Evolutionary conservation across 2,888 invertebrate species (phyloP).

Genomic region (Plagodis pulveraria): DNA sequence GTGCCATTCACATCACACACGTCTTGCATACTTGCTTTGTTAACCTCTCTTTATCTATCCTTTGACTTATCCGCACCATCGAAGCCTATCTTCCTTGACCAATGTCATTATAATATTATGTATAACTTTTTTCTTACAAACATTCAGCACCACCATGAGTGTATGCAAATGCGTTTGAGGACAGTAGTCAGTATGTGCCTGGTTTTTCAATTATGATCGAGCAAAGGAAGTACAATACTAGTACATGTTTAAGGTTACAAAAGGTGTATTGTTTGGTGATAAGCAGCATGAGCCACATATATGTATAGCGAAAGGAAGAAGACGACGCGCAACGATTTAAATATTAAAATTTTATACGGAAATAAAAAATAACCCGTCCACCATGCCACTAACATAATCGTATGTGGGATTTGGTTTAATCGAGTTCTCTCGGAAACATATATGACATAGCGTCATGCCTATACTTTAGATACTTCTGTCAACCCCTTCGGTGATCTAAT

Average conservation of each 20-base stretch:
- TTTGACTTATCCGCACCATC: not conserved
- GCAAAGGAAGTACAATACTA: constrained; percentile 11
- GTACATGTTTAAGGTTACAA: constrained; percentile 11
- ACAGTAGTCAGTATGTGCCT: constrained; percentile 17
- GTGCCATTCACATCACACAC: too few relatives aligned
- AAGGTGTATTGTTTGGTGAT: constrained; percentile 1
- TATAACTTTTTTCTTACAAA: constrained; percentile 10
- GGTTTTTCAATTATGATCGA: constrained; percentile 27
- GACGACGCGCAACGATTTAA: not conserved
- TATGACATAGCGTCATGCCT: too few relatives aligned
- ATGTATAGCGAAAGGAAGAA: not conserved
- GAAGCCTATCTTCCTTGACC: not conserved
- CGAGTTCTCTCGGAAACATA: too few relatives aligned
- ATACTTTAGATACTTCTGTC: too few relatives aligned
- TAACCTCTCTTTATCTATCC: not conserved
- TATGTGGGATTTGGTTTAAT: too few relatives aligned
- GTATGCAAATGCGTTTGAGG: constrained; percentile 25
- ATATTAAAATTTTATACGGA: too few relatives aligned
- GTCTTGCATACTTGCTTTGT: too few relatives aligned
- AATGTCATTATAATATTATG: too few relatives aligned
- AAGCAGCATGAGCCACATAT: not conserved
- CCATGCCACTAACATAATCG: too few relatives aligned
- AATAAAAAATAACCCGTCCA: too few relatives aligned
- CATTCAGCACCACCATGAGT: constrained; percentile 8
- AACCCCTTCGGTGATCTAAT: too few relatives aligned